Percentiles rank a stretch among this genome's conserved stretches.
These are phyloP conservation scores for Mimas tiliae DNA, from an alignment of 2,888 invertebrate genomes.

Conservation along the genomic window DNA sequence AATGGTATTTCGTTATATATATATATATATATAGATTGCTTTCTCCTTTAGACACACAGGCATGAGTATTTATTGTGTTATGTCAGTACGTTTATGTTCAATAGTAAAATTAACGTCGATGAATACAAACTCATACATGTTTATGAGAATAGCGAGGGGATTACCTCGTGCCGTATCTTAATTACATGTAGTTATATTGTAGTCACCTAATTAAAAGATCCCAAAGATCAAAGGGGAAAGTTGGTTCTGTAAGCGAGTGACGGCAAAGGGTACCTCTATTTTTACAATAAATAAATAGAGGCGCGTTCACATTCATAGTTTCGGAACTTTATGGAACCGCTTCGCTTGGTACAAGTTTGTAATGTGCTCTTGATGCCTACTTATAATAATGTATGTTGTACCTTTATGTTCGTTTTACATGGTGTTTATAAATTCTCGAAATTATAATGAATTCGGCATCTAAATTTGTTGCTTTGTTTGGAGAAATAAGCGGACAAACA, in stretches of 20 bases:
- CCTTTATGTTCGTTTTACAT: conserved; percentile 5
- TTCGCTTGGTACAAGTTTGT: conserved; percentile 31
- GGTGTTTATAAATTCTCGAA: not conserved
- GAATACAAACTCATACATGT: not conserved
- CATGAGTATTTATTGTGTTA: too few relatives aligned
- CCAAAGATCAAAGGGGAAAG: conserved; percentile 27
- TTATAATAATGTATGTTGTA: too few relatives aligned
- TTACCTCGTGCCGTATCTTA: not conserved
- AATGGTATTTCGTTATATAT: too few relatives aligned
- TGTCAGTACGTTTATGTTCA: too few relatives aligned
- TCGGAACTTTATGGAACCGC: conserved; percentile 27
- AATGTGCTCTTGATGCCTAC: conserved; percentile 31
- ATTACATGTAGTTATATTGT: not conserved
- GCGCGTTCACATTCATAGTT: conserved; percentile 26
- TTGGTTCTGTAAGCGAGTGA: conserved; percentile 31
- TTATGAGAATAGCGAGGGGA: not conserved
- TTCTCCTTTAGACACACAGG: too few relatives aligned
- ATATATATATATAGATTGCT: too few relatives aligned
- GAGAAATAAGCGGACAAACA: too few relatives aligned
- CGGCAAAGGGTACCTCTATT: conserved; percentile 28
- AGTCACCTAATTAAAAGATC: conserved; percentile 22
- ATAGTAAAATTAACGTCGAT: too few relatives aligned
- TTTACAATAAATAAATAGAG: conserved; percentile 31
- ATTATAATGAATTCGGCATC: too few relatives aligned
- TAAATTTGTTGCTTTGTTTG: too few relatives aligned